Conservation (phyloP, 2,797 vertebrate genomes). For the Myotis vivesi region DNA sequence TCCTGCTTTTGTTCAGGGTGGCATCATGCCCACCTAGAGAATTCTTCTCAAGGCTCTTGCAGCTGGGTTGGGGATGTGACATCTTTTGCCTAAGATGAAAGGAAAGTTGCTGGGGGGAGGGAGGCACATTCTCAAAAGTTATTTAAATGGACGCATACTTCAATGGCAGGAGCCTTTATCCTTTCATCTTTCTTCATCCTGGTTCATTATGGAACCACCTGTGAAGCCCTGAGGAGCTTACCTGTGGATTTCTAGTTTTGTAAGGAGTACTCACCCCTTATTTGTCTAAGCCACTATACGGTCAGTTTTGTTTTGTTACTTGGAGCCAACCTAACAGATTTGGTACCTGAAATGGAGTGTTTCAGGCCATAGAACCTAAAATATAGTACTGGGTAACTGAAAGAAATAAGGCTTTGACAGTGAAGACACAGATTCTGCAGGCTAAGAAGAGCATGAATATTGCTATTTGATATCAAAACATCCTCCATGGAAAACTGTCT, state of each 20-base stretch:
- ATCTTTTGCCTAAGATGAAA: background rate
- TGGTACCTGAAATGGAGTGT: background rate
- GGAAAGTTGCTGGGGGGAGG: background rate
- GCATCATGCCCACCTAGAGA: background rate
- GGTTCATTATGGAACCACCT: background rate
- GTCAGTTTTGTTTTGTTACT: background rate
- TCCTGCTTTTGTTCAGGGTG: background rate
- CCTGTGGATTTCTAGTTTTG: background rate
- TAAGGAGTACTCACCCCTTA: background rate
- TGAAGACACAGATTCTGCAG: background rate
- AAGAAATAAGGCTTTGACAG: background rate
- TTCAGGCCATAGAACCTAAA: conserved; percentile 32
- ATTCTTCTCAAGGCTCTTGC: background rate
- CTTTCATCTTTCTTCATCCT: background rate
- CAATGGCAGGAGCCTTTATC: background rate
- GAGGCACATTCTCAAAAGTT: background rate
- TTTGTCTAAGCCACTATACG: background rate
- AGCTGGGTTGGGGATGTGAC: background rate
- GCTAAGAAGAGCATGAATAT: background rate
- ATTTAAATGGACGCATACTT: background rate
- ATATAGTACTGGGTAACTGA: background rate
- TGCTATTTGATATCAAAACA: conserved; percentile 23
- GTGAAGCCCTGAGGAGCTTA: background rate
- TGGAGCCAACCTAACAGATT: background rate
- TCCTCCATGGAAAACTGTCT: conserved; percentile 46